These are phyloP conservation scores for Tetranychus piercei DNA, from an alignment of 2,888 invertebrate species.

Conservation along the genomic window DNA sequence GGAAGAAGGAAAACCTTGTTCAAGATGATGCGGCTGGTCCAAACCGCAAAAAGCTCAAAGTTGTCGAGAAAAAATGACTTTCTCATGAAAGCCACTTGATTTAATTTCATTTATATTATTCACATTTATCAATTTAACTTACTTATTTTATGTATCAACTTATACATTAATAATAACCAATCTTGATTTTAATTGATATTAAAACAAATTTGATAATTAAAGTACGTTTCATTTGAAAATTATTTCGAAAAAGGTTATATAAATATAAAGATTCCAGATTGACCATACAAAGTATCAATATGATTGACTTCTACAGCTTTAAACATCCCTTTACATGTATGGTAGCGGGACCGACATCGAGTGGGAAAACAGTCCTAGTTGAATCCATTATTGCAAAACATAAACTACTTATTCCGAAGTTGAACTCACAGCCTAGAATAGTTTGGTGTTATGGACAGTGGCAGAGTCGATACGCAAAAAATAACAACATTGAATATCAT, in stretches of 20 bases:
- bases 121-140: no score
- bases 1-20: background rate
- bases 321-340: slow-evolving; percentile 17
- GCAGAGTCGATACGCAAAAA: background rate
- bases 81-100: background rate
- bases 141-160: no score
- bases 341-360: slow-evolving; percentile 15
- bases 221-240: no score
- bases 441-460: slow-evolving; percentile 14
- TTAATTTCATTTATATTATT: no score
- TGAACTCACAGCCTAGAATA: background rate
- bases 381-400: slow-evolving; percentile 2
- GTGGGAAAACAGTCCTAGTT: slow-evolving; percentile 16
- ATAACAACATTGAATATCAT: background rate
- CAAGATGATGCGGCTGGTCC: no score
- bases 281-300: background rate
- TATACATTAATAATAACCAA: no score
- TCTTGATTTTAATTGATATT: no score
- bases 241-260: background rate
- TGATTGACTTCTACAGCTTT: background rate
- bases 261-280: no score
- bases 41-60: background rate
- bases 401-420: background rate
- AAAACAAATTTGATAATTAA: background rate
- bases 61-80: background rate